Evolutionary conservation across 1,140 invertebrate species (phyloP).

Genomic region (Venturia canescens): DNA sequence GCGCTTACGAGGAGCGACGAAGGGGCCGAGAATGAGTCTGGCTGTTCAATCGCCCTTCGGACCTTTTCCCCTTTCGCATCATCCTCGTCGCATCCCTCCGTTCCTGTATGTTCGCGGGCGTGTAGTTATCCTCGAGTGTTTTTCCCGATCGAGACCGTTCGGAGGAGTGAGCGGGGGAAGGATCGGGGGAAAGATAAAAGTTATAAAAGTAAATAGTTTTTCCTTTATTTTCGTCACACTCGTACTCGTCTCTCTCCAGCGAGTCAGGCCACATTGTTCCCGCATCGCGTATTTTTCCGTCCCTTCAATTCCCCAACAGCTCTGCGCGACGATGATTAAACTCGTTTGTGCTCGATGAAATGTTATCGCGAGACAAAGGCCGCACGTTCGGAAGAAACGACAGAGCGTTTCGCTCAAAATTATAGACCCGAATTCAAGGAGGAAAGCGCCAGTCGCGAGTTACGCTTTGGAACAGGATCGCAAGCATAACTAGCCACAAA

Average conservation of each 20-base stretch:
- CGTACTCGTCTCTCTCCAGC: background rate
- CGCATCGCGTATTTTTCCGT: too few species aligned
- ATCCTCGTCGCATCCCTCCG: background rate
- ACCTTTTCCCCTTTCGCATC: background rate
- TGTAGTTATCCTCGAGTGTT: conserved; percentile 11
- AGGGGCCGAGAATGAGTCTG: background rate
- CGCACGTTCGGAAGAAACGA: background rate
- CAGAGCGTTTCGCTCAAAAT: background rate
- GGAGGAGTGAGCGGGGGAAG: background rate
- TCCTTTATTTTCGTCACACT: background rate
- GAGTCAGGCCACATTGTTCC: background rate
- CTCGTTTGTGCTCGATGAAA: background rate
- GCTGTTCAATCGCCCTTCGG: background rate
- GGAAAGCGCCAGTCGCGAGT: background rate
- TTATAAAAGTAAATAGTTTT: background rate
- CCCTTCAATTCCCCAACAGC: too few species aligned
- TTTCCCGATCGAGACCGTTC: background rate
- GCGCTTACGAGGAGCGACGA: background rate
- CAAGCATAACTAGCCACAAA: background rate
- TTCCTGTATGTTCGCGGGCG: background rate
- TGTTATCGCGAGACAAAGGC: background rate
- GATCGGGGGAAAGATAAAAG: background rate
- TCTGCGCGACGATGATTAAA: background rate
- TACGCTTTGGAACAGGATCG: background rate
- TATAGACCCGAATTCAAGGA: background rate